Conservation (phyloP, 37 sponge, comb jelly and placozoan genomes). For the Hexactinellida sp. region DNA sequence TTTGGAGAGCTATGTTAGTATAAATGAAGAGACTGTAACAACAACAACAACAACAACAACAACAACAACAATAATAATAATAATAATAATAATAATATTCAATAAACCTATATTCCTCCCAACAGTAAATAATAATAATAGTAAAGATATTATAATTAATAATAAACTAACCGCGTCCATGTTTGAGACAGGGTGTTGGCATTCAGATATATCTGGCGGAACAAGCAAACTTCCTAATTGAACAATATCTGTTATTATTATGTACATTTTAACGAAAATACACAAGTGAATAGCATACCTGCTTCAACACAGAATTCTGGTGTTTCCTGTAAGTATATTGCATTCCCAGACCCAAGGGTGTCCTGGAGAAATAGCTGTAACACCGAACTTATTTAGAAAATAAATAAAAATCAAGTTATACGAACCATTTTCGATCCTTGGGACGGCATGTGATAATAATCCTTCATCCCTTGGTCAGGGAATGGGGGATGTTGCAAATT, state of each 20-base stretch:
- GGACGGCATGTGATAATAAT: neutral
- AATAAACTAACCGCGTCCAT: neutral
- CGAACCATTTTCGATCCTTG: constrained; percentile 7
- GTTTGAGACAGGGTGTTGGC: neutral
- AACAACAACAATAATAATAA: no score
- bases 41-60: no score
- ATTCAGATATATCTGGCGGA: neutral
- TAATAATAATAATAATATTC: no score
- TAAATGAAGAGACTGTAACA: no score
- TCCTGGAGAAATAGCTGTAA: neutral
- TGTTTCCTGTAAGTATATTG: neutral
- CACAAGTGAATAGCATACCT: neutral
- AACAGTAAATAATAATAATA: no score
- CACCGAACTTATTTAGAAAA: neutral
- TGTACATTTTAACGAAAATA: neutral
- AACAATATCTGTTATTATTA: neutral
- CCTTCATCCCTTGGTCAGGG: neutral
- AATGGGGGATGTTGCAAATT: no score
- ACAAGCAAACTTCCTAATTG: neutral
- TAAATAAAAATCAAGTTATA: neutral
- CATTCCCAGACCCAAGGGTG: neutral
- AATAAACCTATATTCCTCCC: no score
- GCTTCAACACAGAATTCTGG: constrained; percentile 13
- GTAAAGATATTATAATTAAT: no score
- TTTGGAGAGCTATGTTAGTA: no score